A percentile compares a stretch with the other conserved stretches of the same genome.
These are phyloP conservation scores for Acrossocheilus wenchowensis DNA, from an alignment of 2,797 vertebrate species.

Conservation along the genomic window DNA sequence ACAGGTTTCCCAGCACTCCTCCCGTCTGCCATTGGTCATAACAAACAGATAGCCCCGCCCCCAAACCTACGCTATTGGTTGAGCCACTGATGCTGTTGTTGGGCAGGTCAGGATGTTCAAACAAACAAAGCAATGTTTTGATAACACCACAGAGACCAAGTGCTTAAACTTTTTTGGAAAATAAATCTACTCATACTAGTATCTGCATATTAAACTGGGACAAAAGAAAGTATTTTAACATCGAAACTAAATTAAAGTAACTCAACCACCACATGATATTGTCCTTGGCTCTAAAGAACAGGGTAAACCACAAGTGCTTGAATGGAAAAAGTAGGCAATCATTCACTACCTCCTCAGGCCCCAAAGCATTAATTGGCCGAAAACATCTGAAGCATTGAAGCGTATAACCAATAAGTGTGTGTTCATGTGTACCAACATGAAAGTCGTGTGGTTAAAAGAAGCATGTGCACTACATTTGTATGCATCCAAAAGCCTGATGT, in stretches of 20 bases:
- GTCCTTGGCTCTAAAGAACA: constrained; percentile 61
- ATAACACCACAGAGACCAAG: background rate
- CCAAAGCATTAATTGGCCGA: constrained; percentile 70
- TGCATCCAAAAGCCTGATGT: constrained; percentile 53
- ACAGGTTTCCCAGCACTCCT: background rate
- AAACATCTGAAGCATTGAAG: constrained; percentile 70
- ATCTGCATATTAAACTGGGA: background rate
- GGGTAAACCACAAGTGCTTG: constrained; percentile 67
- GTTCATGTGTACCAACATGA: constrained; percentile 72
- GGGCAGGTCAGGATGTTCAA: background rate
- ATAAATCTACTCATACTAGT: background rate
- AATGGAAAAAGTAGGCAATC: constrained; percentile 78
- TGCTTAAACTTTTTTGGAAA: background rate
- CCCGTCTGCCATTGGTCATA: background rate
- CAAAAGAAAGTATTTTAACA: background rate
- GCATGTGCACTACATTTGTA: constrained; percentile 73
- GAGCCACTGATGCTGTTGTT: background rate
- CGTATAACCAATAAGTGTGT: constrained; percentile 68
- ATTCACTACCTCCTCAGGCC: constrained; percentile 77
- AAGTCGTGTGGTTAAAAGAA: constrained; percentile 66
- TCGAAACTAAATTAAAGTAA: background rate
- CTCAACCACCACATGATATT: constrained; percentile 51
- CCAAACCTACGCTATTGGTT: background rate
- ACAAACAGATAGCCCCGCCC: background rate
- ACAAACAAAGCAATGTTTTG: constrained; percentile 1